These are phyloP conservation scores for Pteronotus mesoamericanus DNA, from an alignment of 2,797 vertebrate species.

Conservation along the genomic window DNA sequence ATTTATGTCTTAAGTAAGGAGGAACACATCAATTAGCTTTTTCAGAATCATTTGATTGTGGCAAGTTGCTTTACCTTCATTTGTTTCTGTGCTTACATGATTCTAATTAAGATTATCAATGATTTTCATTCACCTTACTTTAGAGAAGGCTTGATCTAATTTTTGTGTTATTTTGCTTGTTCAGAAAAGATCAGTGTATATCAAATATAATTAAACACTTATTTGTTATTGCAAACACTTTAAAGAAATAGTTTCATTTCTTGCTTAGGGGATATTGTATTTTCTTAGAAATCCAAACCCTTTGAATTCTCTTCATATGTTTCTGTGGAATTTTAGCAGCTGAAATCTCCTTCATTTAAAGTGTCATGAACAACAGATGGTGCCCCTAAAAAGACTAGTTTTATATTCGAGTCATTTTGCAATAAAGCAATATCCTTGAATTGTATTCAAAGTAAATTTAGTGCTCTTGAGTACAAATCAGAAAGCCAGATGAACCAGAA, in stretches of 20 bases:
- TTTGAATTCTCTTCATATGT: conserved; percentile 69
- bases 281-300: conserved; percentile 63
- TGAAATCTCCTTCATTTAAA: conserved; percentile 73
- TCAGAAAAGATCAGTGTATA: conserved; percentile 29
- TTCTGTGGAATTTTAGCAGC: conserved; percentile 72
- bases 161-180: conserved; percentile 30
- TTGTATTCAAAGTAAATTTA: conserved; percentile 52
- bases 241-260: conserved; percentile 50
- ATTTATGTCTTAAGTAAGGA: background rate
- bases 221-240: conserved; percentile 48
- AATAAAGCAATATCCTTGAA: conserved; percentile 62
- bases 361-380: conserved; percentile 74
- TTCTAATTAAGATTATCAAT: conserved; percentile 14
- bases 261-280: conserved; percentile 51
- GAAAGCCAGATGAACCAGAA: conserved; percentile 26
- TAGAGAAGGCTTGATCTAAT: conserved; percentile 22
- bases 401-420: conserved; percentile 57
- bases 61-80: conserved; percentile 8
- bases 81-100: background rate
- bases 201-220: conserved; percentile 52
- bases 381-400: conserved; percentile 73
- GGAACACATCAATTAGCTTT: background rate
- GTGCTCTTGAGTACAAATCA: conserved; percentile 30
- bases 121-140: conserved; percentile 17
- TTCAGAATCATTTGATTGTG: conserved; percentile 21